Evolutionary conservation across 2,113 vertebrate genomes (phyloP).

Genomic region (Nycticebus coucang): DNA sequence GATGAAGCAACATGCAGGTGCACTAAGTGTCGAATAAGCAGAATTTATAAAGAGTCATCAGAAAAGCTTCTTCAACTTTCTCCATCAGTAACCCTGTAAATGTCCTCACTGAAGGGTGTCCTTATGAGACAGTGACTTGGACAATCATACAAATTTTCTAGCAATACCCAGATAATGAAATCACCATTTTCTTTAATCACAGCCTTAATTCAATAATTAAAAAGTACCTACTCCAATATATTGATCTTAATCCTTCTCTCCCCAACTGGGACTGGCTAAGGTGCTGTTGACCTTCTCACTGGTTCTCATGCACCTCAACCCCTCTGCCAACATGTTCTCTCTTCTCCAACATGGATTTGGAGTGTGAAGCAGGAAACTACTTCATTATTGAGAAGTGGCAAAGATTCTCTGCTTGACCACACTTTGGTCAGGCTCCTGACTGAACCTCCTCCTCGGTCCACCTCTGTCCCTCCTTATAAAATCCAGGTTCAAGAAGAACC

Average conservation of each 20-base stretch:
- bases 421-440: background rate
- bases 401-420: background rate
- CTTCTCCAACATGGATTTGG: background rate
- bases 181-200: background rate
- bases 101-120: background rate
- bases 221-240: background rate
- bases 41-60: background rate
- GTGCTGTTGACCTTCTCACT: background rate
- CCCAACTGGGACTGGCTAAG: fast-evolving
- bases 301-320: background rate
- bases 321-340: background rate
- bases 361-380: background rate
- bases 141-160: background rate
- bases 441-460: background rate
- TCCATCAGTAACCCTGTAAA: background rate
- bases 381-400: background rate
- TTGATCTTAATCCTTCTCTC: background rate
- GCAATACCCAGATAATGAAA: background rate
- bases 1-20: background rate
- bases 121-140: background rate
- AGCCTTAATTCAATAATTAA: background rate
- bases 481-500: background rate
- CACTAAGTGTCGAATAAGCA: background rate
- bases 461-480: background rate
- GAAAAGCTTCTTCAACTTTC: background rate